These are phyloP conservation scores for Deroptyus accipitrinus DNA, from an alignment of 2,113 vertebrate genomes.

Conservation along the genomic window DNA sequence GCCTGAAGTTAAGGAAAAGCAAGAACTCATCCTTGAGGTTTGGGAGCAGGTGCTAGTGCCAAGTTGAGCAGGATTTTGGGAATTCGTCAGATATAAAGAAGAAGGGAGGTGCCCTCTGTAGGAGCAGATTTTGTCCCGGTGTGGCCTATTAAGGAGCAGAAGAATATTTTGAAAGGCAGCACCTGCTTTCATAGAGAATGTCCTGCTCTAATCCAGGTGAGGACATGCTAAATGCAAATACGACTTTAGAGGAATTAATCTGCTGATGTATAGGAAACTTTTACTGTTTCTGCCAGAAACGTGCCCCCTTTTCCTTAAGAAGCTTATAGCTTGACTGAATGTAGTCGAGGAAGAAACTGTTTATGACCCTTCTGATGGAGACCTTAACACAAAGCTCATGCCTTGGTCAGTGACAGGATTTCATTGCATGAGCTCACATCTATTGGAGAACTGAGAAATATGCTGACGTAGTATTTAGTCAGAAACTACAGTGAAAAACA, in stretches of 20 bases:
- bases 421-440: neutral
- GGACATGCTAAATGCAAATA: neutral
- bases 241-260: neutral
- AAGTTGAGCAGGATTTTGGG: neutral
- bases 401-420: neutral
- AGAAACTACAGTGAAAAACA: neutral
- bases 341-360: neutral
- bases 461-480: neutral
- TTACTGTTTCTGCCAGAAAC: neutral
- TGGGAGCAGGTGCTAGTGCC: rapidly evolving
- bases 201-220: neutral
- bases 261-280: neutral
- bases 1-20: neutral
- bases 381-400: neutral
- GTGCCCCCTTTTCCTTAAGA: rapidly evolving
- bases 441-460: neutral
- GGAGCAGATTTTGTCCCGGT: neutral
- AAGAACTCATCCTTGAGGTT: neutral
- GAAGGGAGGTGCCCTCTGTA: rapidly evolving
- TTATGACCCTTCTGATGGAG: neutral
- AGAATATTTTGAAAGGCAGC: neutral
- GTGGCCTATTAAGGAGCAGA: neutral
- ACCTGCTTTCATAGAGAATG: neutral
- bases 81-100: neutral
- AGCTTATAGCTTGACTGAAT: neutral